phyloP scores from a whole-genome alignment of 2,797 vertebrate species.

The Coendou prehensilis region DNA sequence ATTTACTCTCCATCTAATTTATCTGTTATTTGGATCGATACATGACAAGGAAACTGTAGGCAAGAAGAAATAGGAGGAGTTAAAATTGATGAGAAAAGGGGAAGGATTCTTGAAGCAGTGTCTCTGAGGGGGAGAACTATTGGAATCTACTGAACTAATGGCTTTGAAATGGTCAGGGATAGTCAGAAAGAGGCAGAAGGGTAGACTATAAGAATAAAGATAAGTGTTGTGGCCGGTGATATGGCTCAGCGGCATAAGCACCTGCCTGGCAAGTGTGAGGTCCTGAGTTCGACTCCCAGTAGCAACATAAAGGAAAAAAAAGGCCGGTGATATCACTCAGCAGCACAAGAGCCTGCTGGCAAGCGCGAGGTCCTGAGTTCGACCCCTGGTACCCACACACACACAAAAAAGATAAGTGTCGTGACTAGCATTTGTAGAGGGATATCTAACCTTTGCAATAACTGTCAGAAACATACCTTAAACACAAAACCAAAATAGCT shows the following conservation, averaged over 20 bases:
- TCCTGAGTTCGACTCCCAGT: too few species aligned
- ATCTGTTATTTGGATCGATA: not conserved
- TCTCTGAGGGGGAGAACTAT: not conserved
- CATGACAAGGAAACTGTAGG: not conserved
- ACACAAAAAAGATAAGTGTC: not conserved
- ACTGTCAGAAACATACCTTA: not conserved
- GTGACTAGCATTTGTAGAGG: not conserved
- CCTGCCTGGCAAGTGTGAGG: too few species aligned
- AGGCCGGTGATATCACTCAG: too few species aligned
- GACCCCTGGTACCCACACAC: too few species aligned
- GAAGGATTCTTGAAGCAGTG: not conserved
- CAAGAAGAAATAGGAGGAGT: slow-evolving; percentile 8
- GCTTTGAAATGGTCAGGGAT: not conserved
- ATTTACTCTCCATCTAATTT: not conserved
- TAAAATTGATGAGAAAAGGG: not conserved
- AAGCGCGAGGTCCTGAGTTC: too few species aligned
- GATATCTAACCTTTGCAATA: not conserved
- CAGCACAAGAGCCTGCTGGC: too few species aligned
- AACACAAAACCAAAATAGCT: not conserved
- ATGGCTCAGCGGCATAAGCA: too few species aligned
- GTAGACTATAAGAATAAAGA: not conserved
- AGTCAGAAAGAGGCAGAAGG: not conserved
- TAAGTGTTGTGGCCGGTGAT: too few species aligned
- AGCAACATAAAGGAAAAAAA: too few species aligned
- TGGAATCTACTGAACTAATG: not conserved